A percentile compares a stretch with the other conserved stretches of the same genome.
phyloP scores from a whole-genome alignment of 2,888 invertebrate genomes.

The Melanchra persicariae region DNA sequence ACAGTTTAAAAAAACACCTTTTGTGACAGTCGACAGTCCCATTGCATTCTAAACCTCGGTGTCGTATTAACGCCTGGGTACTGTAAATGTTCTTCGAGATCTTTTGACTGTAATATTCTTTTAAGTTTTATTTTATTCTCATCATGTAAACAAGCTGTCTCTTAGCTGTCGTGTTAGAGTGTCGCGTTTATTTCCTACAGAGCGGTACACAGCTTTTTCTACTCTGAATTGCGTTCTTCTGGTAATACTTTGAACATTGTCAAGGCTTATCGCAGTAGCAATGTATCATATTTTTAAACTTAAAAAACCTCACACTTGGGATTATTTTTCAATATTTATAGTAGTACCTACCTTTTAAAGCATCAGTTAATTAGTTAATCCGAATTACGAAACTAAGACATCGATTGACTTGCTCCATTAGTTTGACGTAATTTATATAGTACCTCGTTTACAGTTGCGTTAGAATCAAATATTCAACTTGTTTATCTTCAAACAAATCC shows the following conservation, averaged over 20 bases:
- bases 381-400: background rate
- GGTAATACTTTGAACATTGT: background rate
- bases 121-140: background rate
- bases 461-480: background rate
- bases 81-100: conserved; percentile 1
- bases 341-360: too few relatives aligned
- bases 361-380: background rate
- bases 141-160: conserved; percentile 6
- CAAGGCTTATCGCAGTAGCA: background rate
- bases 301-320: background rate
- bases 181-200: conserved; percentile 20
- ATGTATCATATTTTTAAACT: background rate
- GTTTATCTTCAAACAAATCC: background rate
- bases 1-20: background rate
- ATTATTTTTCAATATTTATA: background rate
- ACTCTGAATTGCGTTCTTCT: conserved; percentile 1
- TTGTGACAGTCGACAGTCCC: too few relatives aligned
- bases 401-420: background rate
- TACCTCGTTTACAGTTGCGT: background rate
- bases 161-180: conserved; percentile 5
- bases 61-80: background rate
- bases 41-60: background rate
- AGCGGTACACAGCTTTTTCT: background rate
- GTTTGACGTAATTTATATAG: background rate
- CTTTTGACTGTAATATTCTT: background rate